Base-by-base conservation (phyloP, 2,113 vertebrate genomes). In the Centropus bengalensis region DNA sequence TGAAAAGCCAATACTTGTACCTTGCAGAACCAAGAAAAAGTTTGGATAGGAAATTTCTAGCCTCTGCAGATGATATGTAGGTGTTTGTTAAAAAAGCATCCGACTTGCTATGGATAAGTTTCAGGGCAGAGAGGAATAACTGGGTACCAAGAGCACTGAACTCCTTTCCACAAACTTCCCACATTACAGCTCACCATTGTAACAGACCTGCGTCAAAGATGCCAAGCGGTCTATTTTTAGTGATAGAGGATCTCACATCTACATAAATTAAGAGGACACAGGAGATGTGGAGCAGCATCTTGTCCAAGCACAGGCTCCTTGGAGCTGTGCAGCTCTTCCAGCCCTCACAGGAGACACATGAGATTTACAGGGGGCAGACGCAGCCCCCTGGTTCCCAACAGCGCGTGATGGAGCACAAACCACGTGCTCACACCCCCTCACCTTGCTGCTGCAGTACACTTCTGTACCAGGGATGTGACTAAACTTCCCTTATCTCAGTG, bases 381-480 rank as follows among this genome's bases (percentile, higher is more conserved):
- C 33, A 82, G 82, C 38, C 38, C 32, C 76, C 15, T 1, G 1
- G 33, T 28, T 38, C 75, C 23, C 16, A 4, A 23, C 5, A 1
- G 77, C 19, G 1, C 0, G 1, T 4, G 73, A 38, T 9, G 18
- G 55, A 69, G 67, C 67, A 42, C 47, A 30, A 59, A 3, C 63
- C 58, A 27, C 42, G 27, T 0, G 2, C 36, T 32, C 12, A n/a
- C 21, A 32, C 8, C 28, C n/a, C 14, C 15, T 8, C 2, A 2
- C 38, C 38, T 33, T 1, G 0, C 17, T 1, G 0, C 70, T 15
- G 38, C 1, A 0, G 33, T 2, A 2, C 68, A 55, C 28, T 1
- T 2, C 33, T 58, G 3, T 32, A 5, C 2, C 8, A 0, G 74
- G 78, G 78, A 55, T 5, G 0, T 0, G 20, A 70, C 54, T 49